phyloP scores from a whole-genome alignment of 2,797 vertebrate species.

The Kryptolebias ocellatus region DNA sequence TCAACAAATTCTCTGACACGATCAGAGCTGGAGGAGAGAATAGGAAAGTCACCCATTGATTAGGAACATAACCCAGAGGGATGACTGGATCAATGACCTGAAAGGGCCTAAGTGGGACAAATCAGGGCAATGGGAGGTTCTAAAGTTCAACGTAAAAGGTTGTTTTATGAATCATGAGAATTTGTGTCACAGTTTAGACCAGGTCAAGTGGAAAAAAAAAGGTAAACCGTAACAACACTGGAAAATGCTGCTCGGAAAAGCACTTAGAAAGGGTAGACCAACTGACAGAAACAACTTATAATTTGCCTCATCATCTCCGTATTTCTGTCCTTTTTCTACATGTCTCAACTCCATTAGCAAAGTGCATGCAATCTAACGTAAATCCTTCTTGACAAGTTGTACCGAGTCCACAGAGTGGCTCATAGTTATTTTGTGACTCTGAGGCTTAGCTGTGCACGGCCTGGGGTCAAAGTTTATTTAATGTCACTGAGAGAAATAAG shows the following conservation, averaged over 20 bases:
- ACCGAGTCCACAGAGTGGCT: constrained; percentile 51
- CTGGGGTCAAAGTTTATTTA: constrained; percentile 52
- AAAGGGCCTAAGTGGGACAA: constrained; percentile 45
- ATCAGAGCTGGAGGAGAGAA: constrained; percentile 1
- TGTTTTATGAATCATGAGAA: constrained; percentile 43
- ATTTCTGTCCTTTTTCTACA: constrained; percentile 32
- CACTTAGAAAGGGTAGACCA: constrained; percentile 14
- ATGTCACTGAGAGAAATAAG: constrained; percentile 49
- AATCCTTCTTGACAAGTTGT: constrained; percentile 42
- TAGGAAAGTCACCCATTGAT: not conserved
- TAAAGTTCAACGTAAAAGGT: constrained; percentile 36
- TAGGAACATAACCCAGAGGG: not conserved
- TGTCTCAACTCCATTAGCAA: constrained; percentile 22
- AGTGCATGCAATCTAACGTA: constrained; percentile 22
- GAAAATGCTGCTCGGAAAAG: constrained; percentile 12
- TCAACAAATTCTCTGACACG: constrained; percentile 1
- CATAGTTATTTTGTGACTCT: constrained; percentile 36
- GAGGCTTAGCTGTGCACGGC: constrained; percentile 33
- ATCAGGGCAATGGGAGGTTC: constrained; percentile 20
- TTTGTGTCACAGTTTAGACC: constrained; percentile 44
- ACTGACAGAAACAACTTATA: constrained; percentile 27
- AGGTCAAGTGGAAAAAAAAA: constrained; percentile 30
- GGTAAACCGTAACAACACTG: not conserved
- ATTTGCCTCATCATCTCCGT: constrained; percentile 39
- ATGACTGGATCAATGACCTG: constrained; percentile 38